Evolutionary conservation across 53 echinoderm and acorn worm species (phyloP), one percentile per base, ranked within the genome.

Genomic region (Holothuria scabra): DNA sequence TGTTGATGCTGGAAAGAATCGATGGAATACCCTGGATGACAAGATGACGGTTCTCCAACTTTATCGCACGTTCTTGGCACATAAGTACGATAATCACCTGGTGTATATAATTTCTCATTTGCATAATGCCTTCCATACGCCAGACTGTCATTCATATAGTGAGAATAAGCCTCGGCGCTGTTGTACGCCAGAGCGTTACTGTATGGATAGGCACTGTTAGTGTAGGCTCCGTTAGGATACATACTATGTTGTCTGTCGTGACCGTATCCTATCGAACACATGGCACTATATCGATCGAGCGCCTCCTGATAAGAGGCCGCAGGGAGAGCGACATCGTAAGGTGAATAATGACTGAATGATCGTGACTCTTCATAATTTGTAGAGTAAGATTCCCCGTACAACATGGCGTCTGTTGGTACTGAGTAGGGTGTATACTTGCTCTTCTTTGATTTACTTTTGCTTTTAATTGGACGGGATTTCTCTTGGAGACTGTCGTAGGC

Each of bases 321-420:
- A 13, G 94, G 93, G 13, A 99, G 89, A 46, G 99, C 89, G 19
- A 94, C 99, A 44, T 99, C 99, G 66, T 94, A 99, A 2, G 96
- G 83, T 23, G 87, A 80, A 70, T 91, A 88, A 33, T 91, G 91
- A 28, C 88, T 88, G 79, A 92, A 95, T 70, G 90, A 86, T 70
- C 91, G 91, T 63, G 91, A 88, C 52, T 95, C 93, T 38, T 85
- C 86, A 88, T 93, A 95, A 33, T 93, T 93, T 25, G 86, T 76
- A 22, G 84, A 88, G 24, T 90, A 84, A 12, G 90, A 66, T 19
- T 93, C 93, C 5, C 87, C 85, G 60, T 89, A 90, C 90, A 93
- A 89, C 63, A 96, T 91, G 56, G 88, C 80, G 56, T 91, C 91
- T n/a, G 84, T 88, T 14, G 94, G 88, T 6, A 94, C 84, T 18